phyloP scores from a whole-genome alignment of 2,797 vertebrate genomes.

The Liasis olivaceus region DNA sequence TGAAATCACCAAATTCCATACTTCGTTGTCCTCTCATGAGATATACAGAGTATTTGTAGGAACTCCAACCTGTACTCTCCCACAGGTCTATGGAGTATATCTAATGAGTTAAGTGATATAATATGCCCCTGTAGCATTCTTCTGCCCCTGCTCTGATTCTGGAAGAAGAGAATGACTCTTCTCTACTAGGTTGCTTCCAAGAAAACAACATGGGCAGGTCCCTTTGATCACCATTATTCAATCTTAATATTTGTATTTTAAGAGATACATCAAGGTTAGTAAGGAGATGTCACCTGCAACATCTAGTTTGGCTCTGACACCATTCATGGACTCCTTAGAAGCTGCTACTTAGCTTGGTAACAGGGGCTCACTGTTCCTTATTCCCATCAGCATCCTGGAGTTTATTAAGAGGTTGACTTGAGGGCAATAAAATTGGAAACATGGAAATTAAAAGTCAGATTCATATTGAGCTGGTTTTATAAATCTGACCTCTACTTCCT shows the following conservation, averaged over 20 bases:
- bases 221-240: neutral
- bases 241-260: neutral
- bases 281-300: neutral
- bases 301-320: neutral
- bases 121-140: too few species aligned
- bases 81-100: too few species aligned
- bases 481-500: slow-evolving; percentile 39
- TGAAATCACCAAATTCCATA: too few species aligned
- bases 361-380: neutral
- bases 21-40: too few species aligned
- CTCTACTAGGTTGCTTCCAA: too few species aligned
- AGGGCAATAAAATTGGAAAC: slow-evolving; percentile 45
- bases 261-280: neutral
- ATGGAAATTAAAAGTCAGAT: slow-evolving; percentile 50
- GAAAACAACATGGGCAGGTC: too few species aligned
- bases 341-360: neutral
- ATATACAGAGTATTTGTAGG: too few species aligned
- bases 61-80: too few species aligned
- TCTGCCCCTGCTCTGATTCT: too few species aligned
- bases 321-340: neutral
- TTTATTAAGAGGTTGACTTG: slow-evolving; percentile 25
- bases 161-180: too few species aligned
- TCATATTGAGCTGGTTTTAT: slow-evolving; percentile 48
- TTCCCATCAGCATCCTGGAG: slow-evolving; percentile 1
- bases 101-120: too few species aligned